Evolutionary conservation across 1,140 invertebrate genomes (phyloP), one percentile per base, ranked within the genome.

Genomic region (Trachymyrmex cornetzi): DNA sequence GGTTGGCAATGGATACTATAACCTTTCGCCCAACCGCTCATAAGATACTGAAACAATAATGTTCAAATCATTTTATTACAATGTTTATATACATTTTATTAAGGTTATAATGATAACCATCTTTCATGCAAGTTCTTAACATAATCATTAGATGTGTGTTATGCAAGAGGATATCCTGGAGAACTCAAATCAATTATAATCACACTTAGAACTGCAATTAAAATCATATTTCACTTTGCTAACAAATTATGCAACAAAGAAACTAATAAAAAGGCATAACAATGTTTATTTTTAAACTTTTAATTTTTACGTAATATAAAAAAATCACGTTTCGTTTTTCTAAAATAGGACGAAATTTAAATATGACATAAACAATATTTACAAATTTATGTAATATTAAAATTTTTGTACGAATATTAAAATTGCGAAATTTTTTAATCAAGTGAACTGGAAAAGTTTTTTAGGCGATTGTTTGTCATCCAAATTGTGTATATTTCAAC

Each of bases 1-100:
- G 98, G 98, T 95, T 99, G 98, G 96, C 99, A 99, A 89, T 97
- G 97, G 94, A 98, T 98, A 95, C 98, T 98, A 95, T 99, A 99
- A 89, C 97, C 96, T 90, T 97, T 97, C 96, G 97, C 97, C 97
- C 97, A 98, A 77, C 98, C 98, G 89, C 97, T 98, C 96, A 97
- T 97, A 95, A 98, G 95, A 94, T 97, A 98, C 97, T 98, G 95
- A 91, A 96, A 96, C 92, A 87, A 93, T 38, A 77, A 61, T 7
- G 4, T 53, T 67, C 30, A 34, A 80, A 19, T 14, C 3, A 7
- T 50, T 50, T 22, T 0, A 66, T 34, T 67, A 67, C 4, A 27
- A 16, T 67, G n/a, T 30, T 48, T 57, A 9, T 2, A 53, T 1
- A 57, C 22, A 44, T 16, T 24, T 59, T 44, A 57, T 74, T 22